phyloP scores from a whole-genome alignment of 2,797 vertebrate genomes.

The Adrianichthys oophorus region DNA sequence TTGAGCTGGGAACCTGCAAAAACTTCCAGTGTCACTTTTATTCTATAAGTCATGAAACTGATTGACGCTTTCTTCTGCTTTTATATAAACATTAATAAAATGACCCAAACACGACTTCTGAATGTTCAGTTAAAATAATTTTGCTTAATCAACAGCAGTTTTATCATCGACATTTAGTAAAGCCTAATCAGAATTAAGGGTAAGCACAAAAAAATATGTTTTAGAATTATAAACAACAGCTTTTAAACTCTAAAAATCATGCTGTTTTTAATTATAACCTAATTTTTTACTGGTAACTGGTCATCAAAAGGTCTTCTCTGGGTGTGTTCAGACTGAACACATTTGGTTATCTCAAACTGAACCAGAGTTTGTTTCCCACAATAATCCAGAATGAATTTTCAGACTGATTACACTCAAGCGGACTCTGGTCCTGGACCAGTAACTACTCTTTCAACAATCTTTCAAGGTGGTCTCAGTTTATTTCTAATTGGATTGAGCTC shows the following conservation, averaged over 20 bases:
- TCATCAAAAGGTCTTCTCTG: too few species aligned
- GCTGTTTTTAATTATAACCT: too few species aligned
- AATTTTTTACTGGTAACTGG: too few species aligned
- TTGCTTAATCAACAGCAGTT: conserved; percentile 51
- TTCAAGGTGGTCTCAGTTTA: too few species aligned
- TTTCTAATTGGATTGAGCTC: too few species aligned
- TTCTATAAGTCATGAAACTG: conserved; percentile 6
- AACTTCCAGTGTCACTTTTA: conserved; percentile 19
- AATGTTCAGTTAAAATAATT: conserved; percentile 58
- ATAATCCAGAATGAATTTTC: too few species aligned
- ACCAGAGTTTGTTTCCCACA: too few species aligned
- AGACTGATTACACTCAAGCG: too few species aligned
- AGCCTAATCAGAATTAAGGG: not conserved
- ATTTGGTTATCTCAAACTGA: too few species aligned
- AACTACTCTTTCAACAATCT: too few species aligned
- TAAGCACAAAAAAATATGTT: not conserved
- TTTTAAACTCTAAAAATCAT: not conserved
- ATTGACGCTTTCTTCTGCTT: conserved; percentile 15
- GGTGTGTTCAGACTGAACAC: too few species aligned
- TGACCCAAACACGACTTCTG: conserved; percentile 16
- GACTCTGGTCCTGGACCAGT: too few species aligned
- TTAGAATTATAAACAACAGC: conserved; percentile 4
- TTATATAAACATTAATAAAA: not conserved
- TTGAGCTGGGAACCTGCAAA: conserved; percentile 26
- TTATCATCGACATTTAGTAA: conserved; percentile 4